phyloP scores from a whole-genome alignment of 1,140 invertebrate species.

The Phthorimaea operculella region DNA sequence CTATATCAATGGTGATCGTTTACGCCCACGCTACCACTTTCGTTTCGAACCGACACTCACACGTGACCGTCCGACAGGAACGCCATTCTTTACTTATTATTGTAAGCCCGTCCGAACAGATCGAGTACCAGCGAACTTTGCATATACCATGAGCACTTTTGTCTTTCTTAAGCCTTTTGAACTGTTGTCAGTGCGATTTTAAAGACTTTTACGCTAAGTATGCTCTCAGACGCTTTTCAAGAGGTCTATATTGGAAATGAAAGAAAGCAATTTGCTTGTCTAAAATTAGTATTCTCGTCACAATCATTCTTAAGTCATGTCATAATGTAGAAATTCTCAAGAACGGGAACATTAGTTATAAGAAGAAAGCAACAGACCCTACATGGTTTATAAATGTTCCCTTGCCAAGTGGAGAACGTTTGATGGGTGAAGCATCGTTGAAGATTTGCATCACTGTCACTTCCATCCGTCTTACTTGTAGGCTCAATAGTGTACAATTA shows the following conservation, averaged over 20 bases:
- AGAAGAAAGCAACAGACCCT: background rate
- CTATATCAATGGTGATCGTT: conserved; percentile 16
- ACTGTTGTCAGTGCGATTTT: no score
- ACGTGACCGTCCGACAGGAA: conserved; percentile 41
- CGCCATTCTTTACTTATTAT: conserved; percentile 40
- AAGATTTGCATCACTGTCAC: conserved; percentile 46
- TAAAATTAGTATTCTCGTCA: no score
- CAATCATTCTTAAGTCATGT: no score
- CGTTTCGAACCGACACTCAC: conserved; percentile 38
- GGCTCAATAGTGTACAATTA: conserved; percentile 38
- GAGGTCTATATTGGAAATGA: no score
- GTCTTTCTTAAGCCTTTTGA: background rate
- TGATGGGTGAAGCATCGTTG: conserved; percentile 31
- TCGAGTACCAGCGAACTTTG: conserved; percentile 21
- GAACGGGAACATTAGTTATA: no score
- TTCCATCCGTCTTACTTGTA: conserved; percentile 36
- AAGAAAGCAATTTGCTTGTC: no score
- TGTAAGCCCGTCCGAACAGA: conserved; percentile 25
- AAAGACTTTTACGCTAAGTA: no score
- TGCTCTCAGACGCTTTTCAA: no score
- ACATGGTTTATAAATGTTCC: background rate
- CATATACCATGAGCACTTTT: background rate
- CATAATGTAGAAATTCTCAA: no score
- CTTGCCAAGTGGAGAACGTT: conserved; percentile 16
- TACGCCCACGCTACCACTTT: conserved; percentile 55